Base-by-base conservation (phyloP, 2,888 invertebrate species). In the Smittia aterrima region DNA sequence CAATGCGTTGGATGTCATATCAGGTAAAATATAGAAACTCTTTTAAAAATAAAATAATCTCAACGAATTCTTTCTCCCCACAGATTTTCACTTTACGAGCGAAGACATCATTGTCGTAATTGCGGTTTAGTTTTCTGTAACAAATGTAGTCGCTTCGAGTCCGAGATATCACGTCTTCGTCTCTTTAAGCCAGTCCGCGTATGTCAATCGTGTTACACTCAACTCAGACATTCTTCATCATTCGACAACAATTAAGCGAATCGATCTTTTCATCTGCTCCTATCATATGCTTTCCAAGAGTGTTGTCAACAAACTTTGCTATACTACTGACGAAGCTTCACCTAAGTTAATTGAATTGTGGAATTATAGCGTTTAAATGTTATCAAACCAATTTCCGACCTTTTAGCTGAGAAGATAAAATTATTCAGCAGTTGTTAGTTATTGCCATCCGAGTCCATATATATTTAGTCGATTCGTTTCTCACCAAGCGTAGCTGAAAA, bases 101-200 rank as follows among this genome's bases (percentile, higher is more conserved):
- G 98, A 7, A 90, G 94, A 76, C 98, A 98, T 85, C 98, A 98
- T 85, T 98, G 98, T 83, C 89, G 98, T 75, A 97, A 97, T 83
- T 98, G 98, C 84, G 98, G 98, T 75, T 92, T 93, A 79, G 92
- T 98, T 76, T 98, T 98, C 85, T 98, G 98, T 85, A 95, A 96
- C 24, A 95, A 92, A 81, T 98, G 98, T 85, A 95, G 96, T 82
- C 90, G 94, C 76, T 98, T 95, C 85, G 96, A 97, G 84, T 96
- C 96, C 77, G 96, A 98, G 84, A 98, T 98, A 79, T 92, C 93
- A 0, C 89, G 96, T 66, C 86, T 98, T 79, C 90, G 96, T 70
- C 97, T 98, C 78, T 84, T 95, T 77, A 93, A 96, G 76, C 97
- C 98, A 27, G 98, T 98, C 64, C 87, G 98, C 78, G 98, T 98